Evolutionary conservation across 1,140 invertebrate genomes (phyloP).

Genomic region (Tetramorium alpestre): DNA sequence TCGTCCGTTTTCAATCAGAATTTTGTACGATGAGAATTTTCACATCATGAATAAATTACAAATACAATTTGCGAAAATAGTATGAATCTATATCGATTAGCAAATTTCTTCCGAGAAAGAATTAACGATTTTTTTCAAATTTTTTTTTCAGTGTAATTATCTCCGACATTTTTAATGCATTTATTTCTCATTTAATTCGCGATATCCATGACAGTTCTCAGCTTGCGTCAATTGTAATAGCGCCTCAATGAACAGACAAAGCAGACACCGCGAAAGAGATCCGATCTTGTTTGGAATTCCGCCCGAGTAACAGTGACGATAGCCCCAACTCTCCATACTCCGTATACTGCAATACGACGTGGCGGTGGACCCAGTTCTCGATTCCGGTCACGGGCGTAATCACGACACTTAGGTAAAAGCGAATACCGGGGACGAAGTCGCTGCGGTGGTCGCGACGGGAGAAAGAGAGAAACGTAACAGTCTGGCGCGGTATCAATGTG

Average conservation of each 20-base stretch:
- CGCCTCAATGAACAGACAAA: slow-evolving; percentile 25
- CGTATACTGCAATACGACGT: slow-evolving; percentile 32
- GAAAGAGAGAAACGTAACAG: background rate
- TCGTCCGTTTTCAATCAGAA: no score
- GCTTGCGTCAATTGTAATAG: background rate
- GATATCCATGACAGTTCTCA: background rate
- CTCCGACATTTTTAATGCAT: background rate
- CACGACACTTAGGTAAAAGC: slow-evolving; percentile 59
- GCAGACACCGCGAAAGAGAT: slow-evolving; percentile 29
- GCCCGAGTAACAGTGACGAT: slow-evolving; percentile 3
- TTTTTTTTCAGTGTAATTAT: no score
- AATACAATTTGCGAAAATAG: background rate
- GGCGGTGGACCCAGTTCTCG: background rate
- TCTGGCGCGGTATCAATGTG: slow-evolving; percentile 10
- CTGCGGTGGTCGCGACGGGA: background rate
- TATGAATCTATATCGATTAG: background rate
- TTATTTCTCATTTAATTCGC: background rate
- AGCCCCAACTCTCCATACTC: slow-evolving; percentile 16
- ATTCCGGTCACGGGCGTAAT: slow-evolving; percentile 61
- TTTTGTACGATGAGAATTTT: background rate
- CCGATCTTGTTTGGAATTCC: slow-evolving; percentile 44
- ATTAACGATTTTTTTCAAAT: background rate
- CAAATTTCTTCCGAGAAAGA: background rate
- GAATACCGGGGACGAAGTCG: slow-evolving; percentile 7
- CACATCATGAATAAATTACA: background rate